Evolutionary conservation across 2,888 invertebrate genomes (phyloP), one percentile per base, ranked within the genome.

Genomic region (Stictocephala bisonia): DNA sequence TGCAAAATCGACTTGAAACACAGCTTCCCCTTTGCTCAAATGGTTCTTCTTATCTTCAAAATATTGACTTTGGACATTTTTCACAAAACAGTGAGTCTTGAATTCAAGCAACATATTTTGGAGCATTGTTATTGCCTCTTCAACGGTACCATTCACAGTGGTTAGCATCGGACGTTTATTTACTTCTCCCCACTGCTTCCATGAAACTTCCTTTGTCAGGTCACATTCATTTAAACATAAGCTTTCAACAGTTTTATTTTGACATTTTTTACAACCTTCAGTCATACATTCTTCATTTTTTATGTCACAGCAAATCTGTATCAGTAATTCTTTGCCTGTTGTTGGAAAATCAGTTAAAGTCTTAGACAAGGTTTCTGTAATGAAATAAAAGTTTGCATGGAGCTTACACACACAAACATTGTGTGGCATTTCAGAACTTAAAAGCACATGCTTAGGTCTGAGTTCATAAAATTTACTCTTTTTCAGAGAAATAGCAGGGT

Each of bases 401-500:
- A 51, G 51, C 51, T 51, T 51, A 31, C 18, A 60, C 60, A 60
- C 35, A 60, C 29, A 31, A 35, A 60, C 60, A 60, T 60, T 60
- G 60, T 60, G 60, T 60, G 60, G 60, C 60, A 60, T 60, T 60
- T 60, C 60, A 29, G 60, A 29, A 60, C 60, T 60, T 60, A 60
- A 60, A 60, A 60, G 60, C 60, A 60, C 60, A 60, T 31, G 60
- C 31, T 60, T 29, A 60, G 60, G 60, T 60, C 60, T 60, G 60
- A 60, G 60, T 60, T 60, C 60, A 60, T 60, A 60, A 60, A 60
- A 60, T 60, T 60, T 60, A 60, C 60, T 60, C 60, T 60, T 60
- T 60, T 60, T 60, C 22, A 60, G 31, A 60, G 60, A 60, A 60
- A 60, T 60, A 31, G 60, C 60, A 60, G 60, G 31, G 60, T 29